Percentiles rank a stretch among this genome's conserved stretches.
Evolutionary conservation across 2,113 vertebrate species (phyloP).

Genomic region (Zootoca vivipara): DNA sequence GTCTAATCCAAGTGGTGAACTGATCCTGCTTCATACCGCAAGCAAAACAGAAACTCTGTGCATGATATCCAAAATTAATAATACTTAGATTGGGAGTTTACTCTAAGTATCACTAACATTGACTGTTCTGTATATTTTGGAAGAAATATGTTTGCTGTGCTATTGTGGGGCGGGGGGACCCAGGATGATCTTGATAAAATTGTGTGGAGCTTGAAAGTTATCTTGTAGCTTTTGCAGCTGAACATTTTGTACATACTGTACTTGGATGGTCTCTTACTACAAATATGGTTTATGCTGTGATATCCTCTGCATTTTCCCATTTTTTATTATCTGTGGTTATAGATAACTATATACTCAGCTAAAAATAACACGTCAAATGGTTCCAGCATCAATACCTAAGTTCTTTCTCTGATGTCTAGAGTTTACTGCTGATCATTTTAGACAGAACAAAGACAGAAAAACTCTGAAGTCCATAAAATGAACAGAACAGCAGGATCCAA

Average conservation of each 20-base stretch:
- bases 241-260: not conserved
- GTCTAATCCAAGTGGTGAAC: not conserved
- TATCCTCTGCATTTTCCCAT: not conserved
- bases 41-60: conserved; percentile 1
- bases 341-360: conserved; percentile 6
- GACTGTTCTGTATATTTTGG: not conserved
- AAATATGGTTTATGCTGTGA: not conserved
- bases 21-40: not conserved
- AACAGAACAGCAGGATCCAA: not conserved
- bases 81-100: too few relatives aligned
- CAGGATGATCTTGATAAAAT: conserved; percentile 3
- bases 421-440: not conserved
- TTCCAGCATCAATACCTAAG: not conserved
- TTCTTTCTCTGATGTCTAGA: not conserved
- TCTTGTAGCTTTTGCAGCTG: not conserved
- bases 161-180: not conserved
- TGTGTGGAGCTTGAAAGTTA: not conserved
- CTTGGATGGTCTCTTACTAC: not conserved
- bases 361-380: not conserved
- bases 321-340: not conserved
- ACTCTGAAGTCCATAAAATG: not conserved
- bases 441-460: conserved; percentile 10
- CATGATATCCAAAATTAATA: too few relatives aligned
- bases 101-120: too few relatives aligned
- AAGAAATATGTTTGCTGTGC: not conserved